Evolutionary conservation across 2,113 vertebrate genomes (phyloP).

Genomic region (Drymodes brunneopygia): DNA sequence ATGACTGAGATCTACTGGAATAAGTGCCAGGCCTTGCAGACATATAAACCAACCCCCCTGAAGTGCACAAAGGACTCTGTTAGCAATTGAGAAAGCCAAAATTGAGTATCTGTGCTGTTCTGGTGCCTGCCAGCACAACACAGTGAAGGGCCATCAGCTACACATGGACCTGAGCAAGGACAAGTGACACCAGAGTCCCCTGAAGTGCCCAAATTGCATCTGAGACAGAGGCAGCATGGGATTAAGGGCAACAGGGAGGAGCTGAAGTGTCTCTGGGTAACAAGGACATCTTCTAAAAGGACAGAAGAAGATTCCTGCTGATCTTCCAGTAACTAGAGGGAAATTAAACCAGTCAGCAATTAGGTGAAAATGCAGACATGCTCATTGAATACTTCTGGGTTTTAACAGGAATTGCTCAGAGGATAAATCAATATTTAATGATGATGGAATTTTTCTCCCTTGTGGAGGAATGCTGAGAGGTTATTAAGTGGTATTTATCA

Average conservation of each 20-base stretch:
- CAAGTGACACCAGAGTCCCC: neutral
- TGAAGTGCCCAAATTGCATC: neutral
- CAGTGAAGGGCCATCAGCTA: neutral
- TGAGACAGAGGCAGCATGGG: neutral
- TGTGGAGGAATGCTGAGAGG: neutral
- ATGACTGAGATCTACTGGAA: neutral
- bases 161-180: accelerated
- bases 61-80: neutral
- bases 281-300: neutral
- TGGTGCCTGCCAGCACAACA: neutral
- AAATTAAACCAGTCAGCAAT: neutral
- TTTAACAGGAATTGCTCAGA: neutral
- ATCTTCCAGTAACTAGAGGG: neutral
- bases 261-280: neutral
- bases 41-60: neutral
- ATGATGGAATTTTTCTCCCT: neutral
- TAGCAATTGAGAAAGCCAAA: neutral
- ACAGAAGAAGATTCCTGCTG: neutral
- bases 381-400: neutral
- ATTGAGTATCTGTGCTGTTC: neutral
- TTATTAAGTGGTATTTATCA: conserved; percentile 36
- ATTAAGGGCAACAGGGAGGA: neutral
- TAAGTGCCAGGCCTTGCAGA: neutral
- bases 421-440: conserved; percentile 42
- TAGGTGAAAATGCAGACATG: neutral